These are phyloP conservation scores for Ectropis grisescens DNA, from an alignment of 1,140 invertebrate species.

Conservation along the genomic window DNA sequence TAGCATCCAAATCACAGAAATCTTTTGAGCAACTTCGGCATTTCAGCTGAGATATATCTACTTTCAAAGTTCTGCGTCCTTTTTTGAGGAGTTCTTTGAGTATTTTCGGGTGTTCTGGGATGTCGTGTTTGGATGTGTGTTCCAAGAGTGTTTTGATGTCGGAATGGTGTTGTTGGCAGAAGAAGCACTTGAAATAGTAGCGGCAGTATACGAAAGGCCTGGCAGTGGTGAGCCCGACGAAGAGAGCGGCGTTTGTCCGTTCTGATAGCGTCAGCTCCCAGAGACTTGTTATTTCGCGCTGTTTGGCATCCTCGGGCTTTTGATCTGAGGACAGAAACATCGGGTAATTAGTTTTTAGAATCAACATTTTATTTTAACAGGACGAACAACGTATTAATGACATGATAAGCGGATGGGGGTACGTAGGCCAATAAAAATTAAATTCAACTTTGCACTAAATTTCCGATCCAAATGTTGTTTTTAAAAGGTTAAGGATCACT, in stretches of 20 bases:
- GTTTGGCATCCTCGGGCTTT: slow-evolving; percentile 10
- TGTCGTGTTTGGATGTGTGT: slow-evolving; percentile 23
- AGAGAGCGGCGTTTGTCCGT: slow-evolving; percentile 30
- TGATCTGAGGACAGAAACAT: slow-evolving; percentile 22
- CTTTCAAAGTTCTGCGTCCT: slow-evolving; percentile 34
- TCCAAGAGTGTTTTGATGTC: slow-evolving; percentile 26
- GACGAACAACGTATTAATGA: too few relatives aligned
- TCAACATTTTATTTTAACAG: neutral
- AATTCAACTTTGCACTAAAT: too few relatives aligned
- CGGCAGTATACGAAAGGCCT: slow-evolving; percentile 36
- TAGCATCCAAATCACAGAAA: slow-evolving; percentile 22
- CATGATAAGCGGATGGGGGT: too few relatives aligned
- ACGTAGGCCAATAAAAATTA: too few relatives aligned
- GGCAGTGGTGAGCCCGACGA: slow-evolving; percentile 31
- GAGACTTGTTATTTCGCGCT: slow-evolving; percentile 30
- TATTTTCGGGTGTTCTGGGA: slow-evolving; percentile 16
- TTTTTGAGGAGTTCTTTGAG: slow-evolving; percentile 32
- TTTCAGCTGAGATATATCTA: slow-evolving; percentile 35
- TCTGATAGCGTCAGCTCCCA: slow-evolving; percentile 48
- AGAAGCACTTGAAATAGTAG: slow-evolving; percentile 49
- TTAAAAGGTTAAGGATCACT: too few relatives aligned
- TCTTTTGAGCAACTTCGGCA: slow-evolving; percentile 25
- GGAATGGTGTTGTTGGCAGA: slow-evolving; percentile 29
- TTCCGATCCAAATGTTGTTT: too few relatives aligned
- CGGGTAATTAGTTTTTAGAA: neutral